Base-by-base conservation (phyloP, 2,113 vertebrate species). In the Fulica atra region DNA sequence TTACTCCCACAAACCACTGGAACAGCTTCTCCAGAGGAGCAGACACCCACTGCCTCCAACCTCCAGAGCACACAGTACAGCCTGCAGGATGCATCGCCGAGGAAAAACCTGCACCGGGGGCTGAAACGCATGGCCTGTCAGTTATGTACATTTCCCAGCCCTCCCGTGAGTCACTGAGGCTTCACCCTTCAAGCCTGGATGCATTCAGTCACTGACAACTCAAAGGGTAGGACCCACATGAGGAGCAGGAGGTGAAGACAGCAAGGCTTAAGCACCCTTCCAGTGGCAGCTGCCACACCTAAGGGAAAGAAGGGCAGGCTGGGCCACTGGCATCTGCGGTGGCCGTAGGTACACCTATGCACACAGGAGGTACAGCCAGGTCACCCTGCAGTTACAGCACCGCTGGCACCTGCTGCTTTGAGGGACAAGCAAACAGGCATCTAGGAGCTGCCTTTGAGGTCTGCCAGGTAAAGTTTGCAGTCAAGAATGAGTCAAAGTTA, bases 191-290 rank as follows among this genome's bases (percentile, higher is more conserved):
- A 54, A 18, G 26, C 76, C 74, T 57, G 59, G 33, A 16, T 69
- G 38, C 1, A 0, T 42, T 66, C 59, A 78, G 1, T 68, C 42
- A 25, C 13, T 50, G 40, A 46, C 0, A 0, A 13, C 46, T 59
- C 40, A 20, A 77, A 88, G 51, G 76, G 68, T 76, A 94, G 71
- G 31, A 81, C n/a, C 50, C 50, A 77, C 33, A 38, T 69, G 82
- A 88, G 66, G 14, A 79, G 71, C 56, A 83, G 80, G 50, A 65
- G 64, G 42, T 57, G 54, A 65, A 65, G 71, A 77, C 33, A 54
- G 38, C 31, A 73, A 80, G n/a, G 56, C 19, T 81, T 20, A 24
- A 78, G 36, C 23, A 70, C 13, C 59, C 16, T 65, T 77, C 25
- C 64, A n/a, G 59, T 1, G 57, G 44, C 17, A 68, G 70, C 81